Base-by-base conservation (phyloP, 2,888 invertebrate genomes). In the Macrophya annulata region DNA sequence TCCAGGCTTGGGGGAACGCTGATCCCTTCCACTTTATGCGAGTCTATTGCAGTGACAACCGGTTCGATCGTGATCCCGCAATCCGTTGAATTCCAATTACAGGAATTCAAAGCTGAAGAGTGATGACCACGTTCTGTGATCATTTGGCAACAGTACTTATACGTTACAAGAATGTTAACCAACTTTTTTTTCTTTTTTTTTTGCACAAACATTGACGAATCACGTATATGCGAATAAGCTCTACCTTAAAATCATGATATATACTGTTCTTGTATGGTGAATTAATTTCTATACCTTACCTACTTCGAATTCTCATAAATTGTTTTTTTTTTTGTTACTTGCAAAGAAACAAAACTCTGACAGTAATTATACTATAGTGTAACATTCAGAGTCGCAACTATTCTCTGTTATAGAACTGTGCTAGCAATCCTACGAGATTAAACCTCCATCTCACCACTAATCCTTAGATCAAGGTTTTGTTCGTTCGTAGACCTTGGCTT, bases 1-100 rank as follows among this genome's bases (percentile, higher is more conserved):
- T 68, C 83, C 65, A 68, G 83, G 83, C 48, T 83, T 68, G 31
- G 82, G 31, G 82, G 31, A n/a, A 48, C 83, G 17, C 45, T 83
- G 68, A 65, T 71, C 68, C 68, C 83, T 37, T 79, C 82, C 71
- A 85, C 79, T 85, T 85, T 85, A 85, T 85, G 85, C 65, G 85
- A 85, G 85, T 81, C 85, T 85, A 82, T 85, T 79, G 85, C 71
- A 48, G 81, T 82, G 85, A 82, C 77, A 82, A 85, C 79, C 85
- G 48, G 6, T 68, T 76, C 40, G 77, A 65, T 48, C 51, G 51
- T 21, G 68, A 68, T 43, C 62, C 77, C 45, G n/a, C 12, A 25
- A 68, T 79, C 77, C 48, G 62, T 12, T 85, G n/a, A 62, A 37
- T 25, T 45, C 8, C 79, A 77, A 85, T 85, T 85, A 79, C 48